Conservation (phyloP, 2,888 invertebrate genomes). For the Cinara cedri region DNA sequence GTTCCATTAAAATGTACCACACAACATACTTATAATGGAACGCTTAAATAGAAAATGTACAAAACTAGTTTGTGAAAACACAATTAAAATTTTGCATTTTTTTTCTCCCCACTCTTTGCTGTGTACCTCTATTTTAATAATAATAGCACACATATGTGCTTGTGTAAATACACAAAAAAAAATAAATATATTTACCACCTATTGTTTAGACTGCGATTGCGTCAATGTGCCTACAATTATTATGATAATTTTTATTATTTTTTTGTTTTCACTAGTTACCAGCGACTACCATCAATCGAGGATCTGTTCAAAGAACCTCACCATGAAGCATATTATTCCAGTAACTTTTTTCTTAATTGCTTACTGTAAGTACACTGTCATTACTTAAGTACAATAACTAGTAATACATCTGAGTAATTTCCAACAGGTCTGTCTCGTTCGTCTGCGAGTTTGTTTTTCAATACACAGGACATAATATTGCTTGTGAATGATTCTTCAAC, state of each 20-base stretch:
- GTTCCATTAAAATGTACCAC: no score
- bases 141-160: neutral
- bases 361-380: neutral
- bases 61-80: no score
- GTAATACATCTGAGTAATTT: slow-evolving; percentile 6
- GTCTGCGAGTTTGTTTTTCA: slow-evolving; percentile 30
- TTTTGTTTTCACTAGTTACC: neutral
- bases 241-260: neutral
- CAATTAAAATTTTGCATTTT: neutral
- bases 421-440: neutral
- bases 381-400: neutral
- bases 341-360: neutral
- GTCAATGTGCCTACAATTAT: neutral
- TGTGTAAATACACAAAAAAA: slow-evolving; percentile 18
- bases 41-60: no score
- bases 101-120: neutral
- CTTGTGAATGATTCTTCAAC: slow-evolving; percentile 31
- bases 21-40: no score
- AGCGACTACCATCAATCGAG: neutral
- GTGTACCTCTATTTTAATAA: neutral
- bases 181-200: neutral
- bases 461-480: slow-evolving; percentile 25
- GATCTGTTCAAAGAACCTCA: neutral
- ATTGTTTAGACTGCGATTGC: slow-evolving; percentile 27
- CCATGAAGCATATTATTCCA: slow-evolving; percentile 7